Evolutionary conservation across 2,113 vertebrate genomes (phyloP).

Genomic region (Takifugu flavidus): DNA sequence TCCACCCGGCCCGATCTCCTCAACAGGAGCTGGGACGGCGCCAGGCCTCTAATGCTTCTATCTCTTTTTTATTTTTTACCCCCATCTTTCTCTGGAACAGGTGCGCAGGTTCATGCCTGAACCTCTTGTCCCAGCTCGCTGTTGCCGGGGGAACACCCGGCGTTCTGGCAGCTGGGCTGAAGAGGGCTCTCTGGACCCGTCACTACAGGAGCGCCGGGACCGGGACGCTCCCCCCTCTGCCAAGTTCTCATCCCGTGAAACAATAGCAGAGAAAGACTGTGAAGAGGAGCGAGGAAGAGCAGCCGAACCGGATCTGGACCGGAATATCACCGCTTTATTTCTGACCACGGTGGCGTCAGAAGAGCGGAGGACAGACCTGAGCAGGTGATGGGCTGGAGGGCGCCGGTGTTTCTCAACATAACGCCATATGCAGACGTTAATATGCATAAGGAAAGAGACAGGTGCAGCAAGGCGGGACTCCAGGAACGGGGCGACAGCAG

Average conservation of each 20-base stretch:
- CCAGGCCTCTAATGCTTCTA: conserved; percentile 20
- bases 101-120: conserved; percentile 2
- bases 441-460: not conserved
- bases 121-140: conserved; percentile 11
- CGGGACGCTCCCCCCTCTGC: conserved; percentile 24
- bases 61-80: conserved; percentile 9
- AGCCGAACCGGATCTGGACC: conserved; percentile 1
- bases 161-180: conserved; percentile 31
- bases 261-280: conserved; percentile 42
- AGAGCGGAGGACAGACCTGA: conserved; percentile 16
- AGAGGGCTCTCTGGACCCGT: conserved; percentile 41
- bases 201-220: conserved; percentile 30
- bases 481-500: conserved; percentile 29
- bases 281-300: conserved; percentile 28
- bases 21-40: conserved; percentile 28
- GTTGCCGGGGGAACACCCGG: conserved; percentile 29
- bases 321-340: conserved; percentile 17
- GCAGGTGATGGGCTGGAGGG: conserved; percentile 33
- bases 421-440: too few relatives aligned
- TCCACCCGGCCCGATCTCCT: conserved; percentile 23
- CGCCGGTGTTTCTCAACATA: too few relatives aligned
- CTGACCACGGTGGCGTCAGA: conserved; percentile 1
- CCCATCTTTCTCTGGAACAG: conserved; percentile 7
- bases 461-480: not conserved
- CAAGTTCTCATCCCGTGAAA: conserved; percentile 46